Percentiles rank a stretch among this genome's conserved stretches.
Conservation (phyloP, 1,140 invertebrate species). For the Rhopalosiphum maidis region DNA sequence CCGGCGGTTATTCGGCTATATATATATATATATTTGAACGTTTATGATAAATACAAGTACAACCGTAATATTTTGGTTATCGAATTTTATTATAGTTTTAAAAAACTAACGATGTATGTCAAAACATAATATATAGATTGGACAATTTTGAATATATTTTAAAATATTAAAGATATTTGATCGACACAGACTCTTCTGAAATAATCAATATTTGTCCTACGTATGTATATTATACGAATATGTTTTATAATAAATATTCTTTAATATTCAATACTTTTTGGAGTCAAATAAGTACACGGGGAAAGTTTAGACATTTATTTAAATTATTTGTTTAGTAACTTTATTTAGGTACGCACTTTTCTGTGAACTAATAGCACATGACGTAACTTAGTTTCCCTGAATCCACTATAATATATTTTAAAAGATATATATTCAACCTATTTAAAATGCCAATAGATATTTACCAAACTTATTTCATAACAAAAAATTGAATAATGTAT, state of each 20-base stretch:
- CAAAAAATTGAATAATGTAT: background rate
- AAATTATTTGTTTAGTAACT: background rate
- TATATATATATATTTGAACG: background rate
- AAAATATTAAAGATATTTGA: background rate
- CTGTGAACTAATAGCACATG: slow-evolving; percentile 3
- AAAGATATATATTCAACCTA: background rate
- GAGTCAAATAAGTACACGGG: background rate
- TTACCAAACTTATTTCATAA: slow-evolving; percentile 5
- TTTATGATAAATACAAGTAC: background rate
- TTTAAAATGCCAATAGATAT: background rate
- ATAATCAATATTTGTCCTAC: background rate
- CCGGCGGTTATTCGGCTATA: background rate
- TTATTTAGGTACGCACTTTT: background rate
- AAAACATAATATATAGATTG: background rate
- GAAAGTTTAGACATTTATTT: slow-evolving; percentile 31
- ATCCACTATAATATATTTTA: background rate
- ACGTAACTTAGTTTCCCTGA: background rate
- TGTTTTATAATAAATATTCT: background rate
- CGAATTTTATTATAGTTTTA: background rate
- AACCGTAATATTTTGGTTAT: background rate
- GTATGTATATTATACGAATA: background rate
- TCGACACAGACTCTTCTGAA: background rate
- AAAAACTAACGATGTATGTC: background rate
- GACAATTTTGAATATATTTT: background rate
- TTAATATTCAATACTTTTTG: background rate